Percentiles rank a stretch among this genome's conserved stretches.
Conservation (phyloP, 2,797 vertebrate species). For the Neosilurus mollespiculum region DNA sequence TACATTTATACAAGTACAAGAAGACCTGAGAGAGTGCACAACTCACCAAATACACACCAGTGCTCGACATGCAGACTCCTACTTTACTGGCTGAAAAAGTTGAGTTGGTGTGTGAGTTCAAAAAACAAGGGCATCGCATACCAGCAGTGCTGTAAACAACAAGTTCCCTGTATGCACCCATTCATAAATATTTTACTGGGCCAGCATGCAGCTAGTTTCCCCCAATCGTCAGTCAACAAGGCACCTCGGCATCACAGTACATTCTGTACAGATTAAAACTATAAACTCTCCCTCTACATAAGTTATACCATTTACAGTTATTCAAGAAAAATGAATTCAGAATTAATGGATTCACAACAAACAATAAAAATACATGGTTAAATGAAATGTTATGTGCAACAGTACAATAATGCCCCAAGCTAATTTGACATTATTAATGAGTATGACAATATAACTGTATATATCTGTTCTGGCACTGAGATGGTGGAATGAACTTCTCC, state of each 20-base stretch:
- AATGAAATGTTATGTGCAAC: neutral
- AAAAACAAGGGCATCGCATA: conserved; percentile 69
- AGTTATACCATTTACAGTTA: neutral
- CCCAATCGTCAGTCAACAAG: conserved; percentile 69
- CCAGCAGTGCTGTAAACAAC: conserved; percentile 70
- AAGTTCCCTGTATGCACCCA: conserved; percentile 75
- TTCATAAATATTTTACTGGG: conserved; percentile 78
- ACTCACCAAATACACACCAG: conserved; percentile 67
- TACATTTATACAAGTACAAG: conserved; percentile 59
- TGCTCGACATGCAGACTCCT: conserved; percentile 68
- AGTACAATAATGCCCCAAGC: neutral
- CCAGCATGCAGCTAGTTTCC: conserved; percentile 59
- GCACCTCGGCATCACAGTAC: conserved; percentile 54
- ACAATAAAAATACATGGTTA: neutral
- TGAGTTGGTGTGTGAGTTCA: conserved; percentile 55
- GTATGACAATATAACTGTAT: too few relatives aligned
- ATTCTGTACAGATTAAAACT: conserved; percentile 35
- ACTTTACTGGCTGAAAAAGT: conserved; percentile 68
- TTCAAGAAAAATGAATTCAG: neutral
- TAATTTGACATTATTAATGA: neutral
- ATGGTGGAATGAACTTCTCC: too few relatives aligned
- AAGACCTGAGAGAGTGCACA: conserved; percentile 58
- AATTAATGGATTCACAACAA: neutral
- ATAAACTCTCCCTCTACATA: neutral
- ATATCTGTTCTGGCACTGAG: too few relatives aligned